A percentile compares a stretch with the other conserved stretches of the same genome.
These are phyloP conservation scores for Chromobotia macracanthus DNA, from an alignment of 2,797 vertebrate species.

Conservation along the genomic window DNA sequence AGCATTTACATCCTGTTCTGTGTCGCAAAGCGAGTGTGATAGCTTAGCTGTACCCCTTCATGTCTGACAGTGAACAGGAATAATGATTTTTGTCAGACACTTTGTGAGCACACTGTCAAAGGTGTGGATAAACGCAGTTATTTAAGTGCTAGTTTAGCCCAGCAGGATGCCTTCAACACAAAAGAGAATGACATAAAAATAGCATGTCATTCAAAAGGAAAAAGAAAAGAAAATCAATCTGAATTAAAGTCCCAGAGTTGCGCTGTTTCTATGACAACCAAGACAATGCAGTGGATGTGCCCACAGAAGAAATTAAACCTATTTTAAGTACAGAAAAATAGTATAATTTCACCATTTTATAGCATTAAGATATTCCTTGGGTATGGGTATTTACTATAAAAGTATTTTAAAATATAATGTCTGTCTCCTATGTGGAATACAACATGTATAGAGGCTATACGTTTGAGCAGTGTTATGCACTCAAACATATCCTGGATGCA, in stretches of 20 bases:
- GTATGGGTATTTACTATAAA: neutral
- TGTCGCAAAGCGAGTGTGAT: neutral
- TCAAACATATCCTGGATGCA: neutral
- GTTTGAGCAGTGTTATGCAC: neutral
- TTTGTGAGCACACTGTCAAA: constrained; percentile 20
- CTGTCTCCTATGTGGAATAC: constrained; percentile 2
- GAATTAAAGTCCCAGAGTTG: constrained; percentile 19
- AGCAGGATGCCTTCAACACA: constrained; percentile 21
- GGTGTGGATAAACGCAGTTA: constrained; percentile 40
- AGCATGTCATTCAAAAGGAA: constrained; percentile 1
- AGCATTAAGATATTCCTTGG: constrained; percentile 3
- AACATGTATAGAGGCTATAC: constrained; percentile 35
- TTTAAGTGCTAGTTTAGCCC: constrained; percentile 30
- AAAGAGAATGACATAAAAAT: constrained; percentile 23
- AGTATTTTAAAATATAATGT: neutral
- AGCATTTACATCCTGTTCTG: neutral
- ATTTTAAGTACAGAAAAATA: constrained; percentile 13
- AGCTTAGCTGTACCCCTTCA: constrained; percentile 8
- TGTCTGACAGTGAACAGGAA: constrained; percentile 10
- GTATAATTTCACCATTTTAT: neutral
- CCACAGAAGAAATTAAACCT: neutral
- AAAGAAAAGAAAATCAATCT: constrained; percentile 35
- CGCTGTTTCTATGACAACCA: constrained; percentile 37
- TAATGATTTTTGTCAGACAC: neutral
- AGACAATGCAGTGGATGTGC: constrained; percentile 17